Percentiles rank a stretch among this genome's conserved stretches.
These are phyloP conservation scores for Tyto alba DNA, from an alignment of 2,113 vertebrate species.

Conservation along the genomic window DNA sequence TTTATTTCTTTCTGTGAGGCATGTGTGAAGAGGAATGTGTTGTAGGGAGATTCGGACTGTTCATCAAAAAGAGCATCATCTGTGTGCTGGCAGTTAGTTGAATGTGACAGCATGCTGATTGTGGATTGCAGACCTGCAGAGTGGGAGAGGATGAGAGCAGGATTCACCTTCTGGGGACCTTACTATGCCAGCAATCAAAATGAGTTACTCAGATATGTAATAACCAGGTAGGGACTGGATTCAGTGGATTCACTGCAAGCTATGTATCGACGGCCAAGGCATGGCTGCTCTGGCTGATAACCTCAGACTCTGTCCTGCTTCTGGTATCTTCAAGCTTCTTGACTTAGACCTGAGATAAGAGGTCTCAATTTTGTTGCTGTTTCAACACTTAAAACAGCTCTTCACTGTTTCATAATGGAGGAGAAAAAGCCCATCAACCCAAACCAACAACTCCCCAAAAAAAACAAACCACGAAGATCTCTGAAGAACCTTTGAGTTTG, in stretches of 20 bases:
- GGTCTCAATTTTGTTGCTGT: neutral
- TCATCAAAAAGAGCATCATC: neutral
- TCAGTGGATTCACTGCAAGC: neutral
- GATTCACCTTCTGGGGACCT: neutral
- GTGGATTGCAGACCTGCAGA: neutral
- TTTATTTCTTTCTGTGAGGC: neutral
- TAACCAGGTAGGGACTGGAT: neutral
- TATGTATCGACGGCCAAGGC: neutral
- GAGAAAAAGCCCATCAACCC: rapidly evolving
- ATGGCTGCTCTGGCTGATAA: neutral
- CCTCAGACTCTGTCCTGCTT: rapidly evolving
- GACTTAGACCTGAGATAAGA: neutral
- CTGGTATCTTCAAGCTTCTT: neutral
- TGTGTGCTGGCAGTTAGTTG: neutral
- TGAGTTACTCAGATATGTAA: neutral
- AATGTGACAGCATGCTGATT: neutral
- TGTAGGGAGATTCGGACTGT: neutral
- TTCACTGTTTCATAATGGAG: neutral
- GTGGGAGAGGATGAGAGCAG: neutral
- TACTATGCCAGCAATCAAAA: neutral
- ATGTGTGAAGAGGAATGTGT: neutral
- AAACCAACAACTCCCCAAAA: neutral
- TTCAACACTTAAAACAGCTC: neutral
- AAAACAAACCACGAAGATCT: neutral
- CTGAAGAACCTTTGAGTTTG: neutral